Evolutionary conservation across 2,113 vertebrate genomes (phyloP), one percentile per base, ranked within the genome.

Genomic region (Semicossyphus pulcher): DNA sequence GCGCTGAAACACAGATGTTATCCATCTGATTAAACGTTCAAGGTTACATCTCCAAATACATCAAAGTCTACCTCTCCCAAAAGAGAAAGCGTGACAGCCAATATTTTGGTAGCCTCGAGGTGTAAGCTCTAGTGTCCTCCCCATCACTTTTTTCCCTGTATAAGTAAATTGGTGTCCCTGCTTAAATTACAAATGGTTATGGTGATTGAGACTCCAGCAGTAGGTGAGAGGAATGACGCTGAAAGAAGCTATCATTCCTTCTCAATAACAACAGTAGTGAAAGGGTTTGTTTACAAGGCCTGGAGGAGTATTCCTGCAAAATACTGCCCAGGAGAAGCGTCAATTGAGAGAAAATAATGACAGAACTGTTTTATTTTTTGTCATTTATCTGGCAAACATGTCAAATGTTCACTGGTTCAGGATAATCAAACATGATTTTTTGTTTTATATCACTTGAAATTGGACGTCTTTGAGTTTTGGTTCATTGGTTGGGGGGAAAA

Each of bases 21-120:
- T 91, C 85, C 86, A 80, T 92, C 88, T 91, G 85, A 91, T 90
- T 90, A 84, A 90, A 80, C 61, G 78, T 83, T 89, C 86, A 90
- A 93, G 89, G 89, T 91, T 90, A 90, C 73, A 84, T 85, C 84
- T 88, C 76, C 71, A 81, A 83, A 91, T 90, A 81, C 85, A 90
- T 93, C 90, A 86, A 87, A 83, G 90, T 84, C 73, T 69, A 54
- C 59, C 63, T 84, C 80, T 75, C 63, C 79, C 14, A 51, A 57
- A 74, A 76, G 80, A 81, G 65, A 59, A 74, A 63, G 60, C 12
- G 37, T 80, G 80, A 81, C 85, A 88, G 86, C 20, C 68, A 81
- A 76, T 83, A 51, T 69, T 88, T 78, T 61, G 54, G 48, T 81
- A 25, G 73, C 80, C 78, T 62, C 42, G 60, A 84, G 85, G 81